phyloP scores from a whole-genome alignment of 2,888 invertebrate genomes.

The Plagiodera versicolora region DNA sequence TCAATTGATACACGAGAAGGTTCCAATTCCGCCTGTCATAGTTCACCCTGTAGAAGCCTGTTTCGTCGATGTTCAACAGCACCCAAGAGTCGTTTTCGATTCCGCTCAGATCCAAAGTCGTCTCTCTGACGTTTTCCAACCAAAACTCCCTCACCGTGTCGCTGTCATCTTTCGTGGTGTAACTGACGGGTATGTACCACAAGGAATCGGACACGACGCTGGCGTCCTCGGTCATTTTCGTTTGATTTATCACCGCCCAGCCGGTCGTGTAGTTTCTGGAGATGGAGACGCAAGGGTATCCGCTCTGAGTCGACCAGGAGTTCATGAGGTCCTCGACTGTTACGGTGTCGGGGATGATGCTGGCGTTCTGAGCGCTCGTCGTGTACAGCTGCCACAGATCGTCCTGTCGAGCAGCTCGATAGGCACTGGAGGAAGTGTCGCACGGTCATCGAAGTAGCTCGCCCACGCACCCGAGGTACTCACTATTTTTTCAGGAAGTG shows the following conservation, averaged over 20 bases:
- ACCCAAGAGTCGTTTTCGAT: slow-evolving; percentile 55
- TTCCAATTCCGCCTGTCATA: slow-evolving; percentile 65
- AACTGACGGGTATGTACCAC: slow-evolving; percentile 67
- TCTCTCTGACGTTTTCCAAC: slow-evolving; percentile 42
- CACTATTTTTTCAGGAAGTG: slow-evolving; percentile 61
- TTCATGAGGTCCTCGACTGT: slow-evolving; percentile 67
- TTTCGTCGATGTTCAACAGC: slow-evolving; percentile 64
- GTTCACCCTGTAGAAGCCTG: slow-evolving; percentile 67
- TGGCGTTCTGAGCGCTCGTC: slow-evolving; percentile 40
- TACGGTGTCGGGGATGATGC: slow-evolving; percentile 51
- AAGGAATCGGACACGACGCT: slow-evolving; percentile 37
- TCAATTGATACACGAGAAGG: slow-evolving; percentile 56
- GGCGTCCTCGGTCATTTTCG: slow-evolving; percentile 46
- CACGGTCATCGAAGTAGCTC: too few species aligned
- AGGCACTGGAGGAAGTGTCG: slow-evolving; percentile 56
- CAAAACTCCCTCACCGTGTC: slow-evolving; percentile 36
- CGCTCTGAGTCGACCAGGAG: slow-evolving; percentile 72
- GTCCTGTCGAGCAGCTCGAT: slow-evolving; percentile 64
- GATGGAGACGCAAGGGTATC: slow-evolving; percentile 68
- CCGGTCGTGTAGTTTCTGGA: slow-evolving; percentile 58
- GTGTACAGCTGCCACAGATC: slow-evolving; percentile 67
- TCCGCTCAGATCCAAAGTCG: slow-evolving; percentile 42
- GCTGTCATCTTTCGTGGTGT: slow-evolving; percentile 44
- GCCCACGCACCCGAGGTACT: slow-evolving; percentile 39
- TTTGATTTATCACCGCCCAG: slow-evolving; percentile 57